phyloP scores from a whole-genome alignment of 1,140 invertebrate genomes.

The Ceratina calcarata region DNA sequence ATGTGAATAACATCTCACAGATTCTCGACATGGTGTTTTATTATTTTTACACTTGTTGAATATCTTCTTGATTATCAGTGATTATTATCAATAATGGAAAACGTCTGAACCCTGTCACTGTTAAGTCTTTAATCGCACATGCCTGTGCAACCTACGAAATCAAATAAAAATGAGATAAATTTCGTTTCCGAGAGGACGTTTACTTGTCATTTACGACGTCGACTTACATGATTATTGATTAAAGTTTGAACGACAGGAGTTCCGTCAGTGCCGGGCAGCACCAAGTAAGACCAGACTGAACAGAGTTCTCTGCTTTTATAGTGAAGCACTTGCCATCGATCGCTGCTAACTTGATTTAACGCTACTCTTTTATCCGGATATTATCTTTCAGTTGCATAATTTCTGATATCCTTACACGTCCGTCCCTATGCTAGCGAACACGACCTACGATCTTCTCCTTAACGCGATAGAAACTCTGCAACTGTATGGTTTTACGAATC shows the following conservation, averaged over 20 bases:
- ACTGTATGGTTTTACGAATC: slow-evolving; percentile 23
- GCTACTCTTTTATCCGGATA: slow-evolving; percentile 39
- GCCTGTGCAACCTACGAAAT: background rate
- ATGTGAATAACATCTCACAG: background rate
- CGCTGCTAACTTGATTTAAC: slow-evolving; percentile 32
- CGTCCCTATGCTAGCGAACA: background rate
- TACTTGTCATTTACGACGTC: background rate
- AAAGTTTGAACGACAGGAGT: too few species aligned
- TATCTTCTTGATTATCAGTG: background rate
- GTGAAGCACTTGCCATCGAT: slow-evolving; percentile 45
- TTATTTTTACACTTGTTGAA: background rate
- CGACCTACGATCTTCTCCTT: slow-evolving; percentile 10
- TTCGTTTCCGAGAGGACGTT: background rate
- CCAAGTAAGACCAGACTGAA: slow-evolving; percentile 36
- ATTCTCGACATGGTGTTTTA: slow-evolving; percentile 7
- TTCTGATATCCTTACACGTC: slow-evolving; percentile 25
- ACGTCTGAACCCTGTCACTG: too few species aligned
- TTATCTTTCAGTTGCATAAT: slow-evolving; percentile 45
- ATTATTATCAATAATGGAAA: too few species aligned
- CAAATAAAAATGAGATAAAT: background rate
- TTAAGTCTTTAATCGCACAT: background rate
- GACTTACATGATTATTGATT: slow-evolving; percentile 23
- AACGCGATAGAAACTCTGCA: slow-evolving; percentile 12
- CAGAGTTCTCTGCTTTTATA: slow-evolving; percentile 32
- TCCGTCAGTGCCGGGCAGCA: slow-evolving; percentile 30